Conservation (phyloP, 2,113 vertebrate species). For the Sander lucioperca region DNA sequence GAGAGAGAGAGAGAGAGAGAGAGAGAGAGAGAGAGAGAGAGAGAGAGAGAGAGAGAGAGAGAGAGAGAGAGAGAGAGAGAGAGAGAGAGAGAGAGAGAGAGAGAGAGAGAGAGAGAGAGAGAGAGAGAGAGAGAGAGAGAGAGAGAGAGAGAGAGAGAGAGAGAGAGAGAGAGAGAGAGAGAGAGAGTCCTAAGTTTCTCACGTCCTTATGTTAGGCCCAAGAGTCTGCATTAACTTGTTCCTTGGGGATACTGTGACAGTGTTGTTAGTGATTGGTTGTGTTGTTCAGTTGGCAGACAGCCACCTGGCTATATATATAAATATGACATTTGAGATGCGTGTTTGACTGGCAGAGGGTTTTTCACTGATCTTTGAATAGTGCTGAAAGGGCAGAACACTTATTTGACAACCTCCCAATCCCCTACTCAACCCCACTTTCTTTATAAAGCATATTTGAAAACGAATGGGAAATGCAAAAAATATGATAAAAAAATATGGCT, state of each 20-base stretch:
- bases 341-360: slow-evolving; percentile 47
- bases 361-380: slow-evolving; percentile 60
- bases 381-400: slow-evolving; percentile 34
- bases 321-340: slow-evolving; percentile 71
- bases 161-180: background rate
- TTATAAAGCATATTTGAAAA: background rate
- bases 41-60: background rate
- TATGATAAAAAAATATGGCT: no score
- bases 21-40: background rate
- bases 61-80: background rate
- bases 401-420: background rate
- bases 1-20: background rate
- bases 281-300: slow-evolving; percentile 41
- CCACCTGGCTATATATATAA: slow-evolving; percentile 54
- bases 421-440: background rate
- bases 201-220: background rate
- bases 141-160: background rate
- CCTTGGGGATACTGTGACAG: slow-evolving; percentile 49
- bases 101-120: background rate
- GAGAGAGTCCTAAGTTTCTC: background rate
- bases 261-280: slow-evolving; percentile 58
- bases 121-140: background rate
- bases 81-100: background rate
- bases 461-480: background rate
- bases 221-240: slow-evolving; percentile 16